Evolutionary conservation across 2,888 invertebrate genomes (phyloP).

Genomic region (Lithodes maja): DNA sequence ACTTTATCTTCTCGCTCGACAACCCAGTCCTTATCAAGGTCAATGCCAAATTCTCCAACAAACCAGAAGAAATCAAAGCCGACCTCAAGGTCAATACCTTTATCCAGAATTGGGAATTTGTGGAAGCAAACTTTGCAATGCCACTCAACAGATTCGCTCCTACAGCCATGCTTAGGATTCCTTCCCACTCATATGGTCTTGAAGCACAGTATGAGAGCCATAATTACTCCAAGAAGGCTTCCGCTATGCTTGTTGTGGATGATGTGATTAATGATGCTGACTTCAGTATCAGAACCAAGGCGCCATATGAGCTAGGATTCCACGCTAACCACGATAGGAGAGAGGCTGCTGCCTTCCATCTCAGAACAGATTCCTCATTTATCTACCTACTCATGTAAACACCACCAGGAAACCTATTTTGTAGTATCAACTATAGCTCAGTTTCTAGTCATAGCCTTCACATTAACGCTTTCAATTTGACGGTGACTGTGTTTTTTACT

Average conservation of each 20-base stretch:
- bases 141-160: slow-evolving; percentile 51
- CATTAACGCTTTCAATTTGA: background rate
- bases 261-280: slow-evolving; percentile 26
- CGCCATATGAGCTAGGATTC: slow-evolving; percentile 46
- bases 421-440: background rate
- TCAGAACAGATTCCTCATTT: slow-evolving; percentile 52
- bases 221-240: background rate
- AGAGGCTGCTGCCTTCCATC: slow-evolving; percentile 32
- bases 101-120: slow-evolving; percentile 35
- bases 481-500: too few species aligned
- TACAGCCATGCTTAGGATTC: slow-evolving; percentile 28
- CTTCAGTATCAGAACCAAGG: slow-evolving; percentile 45
- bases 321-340: background rate
- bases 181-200: slow-evolving; percentile 32
- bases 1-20: slow-evolving; percentile 30
- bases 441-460: background rate
- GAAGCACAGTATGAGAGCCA: slow-evolving; percentile 8
- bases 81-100: slow-evolving; percentile 42
- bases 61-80: slow-evolving; percentile 9
- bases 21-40: slow-evolving; percentile 42
- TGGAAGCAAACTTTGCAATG: slow-evolving; percentile 36
- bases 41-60: slow-evolving; percentile 35
- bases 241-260: slow-evolving; percentile 29
- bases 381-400: slow-evolving; percentile 30
- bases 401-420: background rate